Base-by-base conservation (phyloP, 1,140 invertebrate species). In the Drosophila triauraria region DNA sequence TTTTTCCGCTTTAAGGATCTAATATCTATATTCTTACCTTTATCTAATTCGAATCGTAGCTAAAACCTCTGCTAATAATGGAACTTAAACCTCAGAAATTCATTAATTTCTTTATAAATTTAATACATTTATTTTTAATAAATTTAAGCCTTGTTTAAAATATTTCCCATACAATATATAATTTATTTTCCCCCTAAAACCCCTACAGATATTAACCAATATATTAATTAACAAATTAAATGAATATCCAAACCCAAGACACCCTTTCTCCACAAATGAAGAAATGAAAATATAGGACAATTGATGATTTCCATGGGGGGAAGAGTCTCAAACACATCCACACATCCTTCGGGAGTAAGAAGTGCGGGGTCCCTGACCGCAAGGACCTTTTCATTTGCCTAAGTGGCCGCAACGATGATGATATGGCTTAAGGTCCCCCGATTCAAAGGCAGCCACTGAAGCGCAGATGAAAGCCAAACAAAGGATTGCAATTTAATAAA, bases 301-400 rank as follows among this genome's bases (percentile, higher is more conserved):
- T 20, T 20, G 63, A 9, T 54, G 51, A 53, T 23, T 54, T 17
- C 25, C 43, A 13, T 12, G 12, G 32, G 15, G 20, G 23, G 6
- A 35, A 35, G 8, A 20, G 13, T 2, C 15, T 1, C 30, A 10
- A 23, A 40, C 62, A 38, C 17, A 58, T 53, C 9, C 38, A 3
- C 8, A 13, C 6, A 2, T 15, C 35, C 2, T 9, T 35, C 9
- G 9, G 32, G 2, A 1, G 30, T 0, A 20, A 20, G 27, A 6
- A 6, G 27, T 30, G 27, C 5, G 40, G 23, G 43, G 4, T 42
- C 12, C 27, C 35, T 56, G 25, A 74, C 50, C 77, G 20, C 62
- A 80, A 51, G 56, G 40, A 60, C 60, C 50, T 65, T 78, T 82
- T 63, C 53, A 78, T 82, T 82, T 78, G 65, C 44, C 59, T 81